A percentile compares a stretch with the other conserved stretches of the same genome.
Evolutionary conservation across 2,113 vertebrate genomes (phyloP).

Genomic region (Limanda limanda): DNA sequence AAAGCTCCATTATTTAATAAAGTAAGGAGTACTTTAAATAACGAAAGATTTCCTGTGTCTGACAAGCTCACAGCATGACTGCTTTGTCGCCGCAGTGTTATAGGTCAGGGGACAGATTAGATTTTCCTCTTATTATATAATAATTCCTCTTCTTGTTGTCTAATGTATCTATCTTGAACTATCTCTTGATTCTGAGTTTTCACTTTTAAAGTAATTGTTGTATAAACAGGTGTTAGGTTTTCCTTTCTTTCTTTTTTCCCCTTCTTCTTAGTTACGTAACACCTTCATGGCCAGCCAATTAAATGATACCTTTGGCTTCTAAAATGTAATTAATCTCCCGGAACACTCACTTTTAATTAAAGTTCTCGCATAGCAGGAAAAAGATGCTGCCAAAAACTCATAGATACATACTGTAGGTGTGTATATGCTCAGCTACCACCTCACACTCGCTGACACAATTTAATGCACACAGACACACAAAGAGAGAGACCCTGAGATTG

Average conservation of each 20-base stretch:
- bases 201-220: not conserved
- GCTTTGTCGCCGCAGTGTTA: not conserved
- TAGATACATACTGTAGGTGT: not conserved
- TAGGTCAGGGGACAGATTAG: too few species aligned
- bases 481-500: constrained; percentile 22
- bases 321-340: constrained; percentile 32
- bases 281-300: constrained; percentile 18
- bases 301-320: constrained; percentile 20
- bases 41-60: too few species aligned
- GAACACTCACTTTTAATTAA: constrained; percentile 53
- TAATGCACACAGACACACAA: constrained; percentile 18
- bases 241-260: not conserved
- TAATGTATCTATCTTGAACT: too few species aligned
- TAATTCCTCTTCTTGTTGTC: too few species aligned
- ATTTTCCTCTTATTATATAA: too few species aligned
- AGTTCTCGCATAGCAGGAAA: not conserved
- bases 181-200: not conserved
- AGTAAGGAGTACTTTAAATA: too few species aligned
- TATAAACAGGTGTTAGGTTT: constrained; percentile 2
- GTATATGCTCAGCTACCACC: not conserved
- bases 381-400: not conserved
- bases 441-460: constrained; percentile 4
- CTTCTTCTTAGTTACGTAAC: constrained; percentile 44
- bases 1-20: not conserved
- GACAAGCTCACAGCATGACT: not conserved